These are phyloP conservation scores for Boloria euphrosyne DNA, from an alignment of 2,888 invertebrate species.

Conservation along the genomic window DNA sequence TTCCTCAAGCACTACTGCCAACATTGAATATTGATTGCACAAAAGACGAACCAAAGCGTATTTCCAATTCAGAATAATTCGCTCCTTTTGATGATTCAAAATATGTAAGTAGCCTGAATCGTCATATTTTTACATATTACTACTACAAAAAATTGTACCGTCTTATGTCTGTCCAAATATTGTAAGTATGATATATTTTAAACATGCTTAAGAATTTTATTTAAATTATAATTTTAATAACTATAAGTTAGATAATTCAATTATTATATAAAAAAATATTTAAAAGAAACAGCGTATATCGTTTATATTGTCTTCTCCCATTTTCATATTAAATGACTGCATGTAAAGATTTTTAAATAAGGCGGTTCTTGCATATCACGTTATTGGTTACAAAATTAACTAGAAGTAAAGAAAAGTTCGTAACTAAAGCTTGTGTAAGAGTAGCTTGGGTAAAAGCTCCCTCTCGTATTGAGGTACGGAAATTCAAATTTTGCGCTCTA, in stretches of 20 bases:
- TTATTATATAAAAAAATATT: no score
- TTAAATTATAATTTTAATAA: no score
- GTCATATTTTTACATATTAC: conserved; percentile 68
- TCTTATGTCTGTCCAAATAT: background rate
- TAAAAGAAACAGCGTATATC: no score
- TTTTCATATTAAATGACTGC: no score
- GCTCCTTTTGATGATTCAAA: conserved; percentile 79
- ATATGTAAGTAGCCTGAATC: conserved; percentile 81
- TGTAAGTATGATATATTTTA: no score
- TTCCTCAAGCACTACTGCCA: conserved; percentile 67
- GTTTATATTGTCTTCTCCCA: no score
- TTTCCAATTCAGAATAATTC: conserved; percentile 82
- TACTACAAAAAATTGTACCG: background rate
- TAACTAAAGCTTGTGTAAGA: background rate
- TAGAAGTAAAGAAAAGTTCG: background rate
- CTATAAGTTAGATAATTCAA: no score
- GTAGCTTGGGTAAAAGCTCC: conserved; percentile 40
- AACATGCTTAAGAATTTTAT: no score
- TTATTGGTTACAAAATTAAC: background rate
- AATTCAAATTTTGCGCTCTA: conserved; percentile 77
- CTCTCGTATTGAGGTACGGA: conserved; percentile 66
- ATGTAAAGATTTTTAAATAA: no score
- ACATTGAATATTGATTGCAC: conserved; percentile 83
- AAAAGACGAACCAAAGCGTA: conserved; percentile 82
- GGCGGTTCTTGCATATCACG: no score